phyloP scores from a whole-genome alignment of 2,797 vertebrate species.

The Philypnodon macrostomus region DNA sequence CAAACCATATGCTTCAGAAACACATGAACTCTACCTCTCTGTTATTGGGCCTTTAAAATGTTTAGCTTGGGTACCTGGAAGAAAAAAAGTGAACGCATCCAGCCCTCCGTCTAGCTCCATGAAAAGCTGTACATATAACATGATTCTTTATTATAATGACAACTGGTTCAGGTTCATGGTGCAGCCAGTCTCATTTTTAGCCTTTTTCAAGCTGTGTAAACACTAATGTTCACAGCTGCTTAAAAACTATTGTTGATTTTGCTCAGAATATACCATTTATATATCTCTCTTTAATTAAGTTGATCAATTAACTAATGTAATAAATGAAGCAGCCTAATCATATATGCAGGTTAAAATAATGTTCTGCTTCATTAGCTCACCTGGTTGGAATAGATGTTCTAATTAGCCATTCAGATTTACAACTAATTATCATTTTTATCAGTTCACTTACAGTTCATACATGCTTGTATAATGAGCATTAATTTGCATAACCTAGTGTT shows the following conservation, averaged over 20 bases:
- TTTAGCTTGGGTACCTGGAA: slow-evolving; percentile 17
- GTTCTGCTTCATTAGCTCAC: neutral
- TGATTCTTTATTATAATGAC: slow-evolving; percentile 63
- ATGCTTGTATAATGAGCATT: too few species aligned
- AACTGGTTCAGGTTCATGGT: slow-evolving; percentile 27
- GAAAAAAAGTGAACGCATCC: slow-evolving; percentile 32
- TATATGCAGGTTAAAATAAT: slow-evolving; percentile 1
- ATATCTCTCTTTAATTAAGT: neutral
- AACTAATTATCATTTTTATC: slow-evolving; percentile 1
- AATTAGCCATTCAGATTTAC: neutral
- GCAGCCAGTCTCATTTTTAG: slow-evolving; percentile 46
- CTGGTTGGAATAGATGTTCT: neutral
- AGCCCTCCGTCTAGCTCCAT: slow-evolving; percentile 10
- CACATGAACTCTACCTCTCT: slow-evolving; percentile 25
- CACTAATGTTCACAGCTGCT: too few species aligned
- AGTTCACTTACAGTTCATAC: neutral
- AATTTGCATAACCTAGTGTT: too few species aligned
- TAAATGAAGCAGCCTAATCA: too few species aligned
- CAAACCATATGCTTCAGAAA: slow-evolving; percentile 7
- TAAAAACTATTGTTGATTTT: neutral
- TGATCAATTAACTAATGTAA: neutral
- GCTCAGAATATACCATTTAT: too few species aligned
- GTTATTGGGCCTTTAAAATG: slow-evolving; percentile 31
- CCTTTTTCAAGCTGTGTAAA: slow-evolving; percentile 36
- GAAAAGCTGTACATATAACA: slow-evolving; percentile 40